Evolutionary conservation across 2,888 invertebrate genomes (phyloP), one percentile per base, ranked within the genome.

Genomic region (Heteropelma amictum): DNA sequence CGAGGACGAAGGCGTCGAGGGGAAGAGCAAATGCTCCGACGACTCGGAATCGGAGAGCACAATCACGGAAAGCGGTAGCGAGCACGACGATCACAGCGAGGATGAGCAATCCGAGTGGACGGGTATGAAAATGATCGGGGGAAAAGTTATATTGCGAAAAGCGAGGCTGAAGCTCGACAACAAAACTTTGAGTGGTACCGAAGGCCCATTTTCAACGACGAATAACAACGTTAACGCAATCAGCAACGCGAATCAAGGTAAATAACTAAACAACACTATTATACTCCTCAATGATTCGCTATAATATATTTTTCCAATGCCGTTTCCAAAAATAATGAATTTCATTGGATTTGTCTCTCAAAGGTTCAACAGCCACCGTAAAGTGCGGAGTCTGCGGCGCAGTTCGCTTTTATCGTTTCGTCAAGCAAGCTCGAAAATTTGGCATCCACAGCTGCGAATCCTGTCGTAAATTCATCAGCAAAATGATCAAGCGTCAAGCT

Each of bases 361-460:
- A n/a, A 92, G 92, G 91, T 80, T 91, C 92, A 77, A 92, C 93
- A 68, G 93, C 92, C 61, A 93, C 93, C 65, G 93, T 94, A 21
- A 93, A 93, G 35, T 96, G 96, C 89, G 95, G 94, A 64, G 95
- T 96, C 33, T 96, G 96, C 88, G 94, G 94, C 40, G 94, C 95
- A 42, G 92, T 94, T 38, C 92, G 95, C 56, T 94, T 93, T 86
- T 94, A 93, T 88, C 93, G 94, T 84, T 94, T 95, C 87, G 92
- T 95, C 7, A 93, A 93, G 83, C 95, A 95, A 90, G 94, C 95
- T 21, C 92, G 95, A 73, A 96, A 96, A 87, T 96, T 95, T 87
- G 96, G 96, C 28, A 94, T 95, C 75, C 93, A 94, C 84, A 95
- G 95, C 79, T 97, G 97, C 88, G 95, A 95, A 86, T 93, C 95